Conservation (phyloP, 1,140 invertebrate genomes). For the Teleogryllus occipitalis region DNA sequence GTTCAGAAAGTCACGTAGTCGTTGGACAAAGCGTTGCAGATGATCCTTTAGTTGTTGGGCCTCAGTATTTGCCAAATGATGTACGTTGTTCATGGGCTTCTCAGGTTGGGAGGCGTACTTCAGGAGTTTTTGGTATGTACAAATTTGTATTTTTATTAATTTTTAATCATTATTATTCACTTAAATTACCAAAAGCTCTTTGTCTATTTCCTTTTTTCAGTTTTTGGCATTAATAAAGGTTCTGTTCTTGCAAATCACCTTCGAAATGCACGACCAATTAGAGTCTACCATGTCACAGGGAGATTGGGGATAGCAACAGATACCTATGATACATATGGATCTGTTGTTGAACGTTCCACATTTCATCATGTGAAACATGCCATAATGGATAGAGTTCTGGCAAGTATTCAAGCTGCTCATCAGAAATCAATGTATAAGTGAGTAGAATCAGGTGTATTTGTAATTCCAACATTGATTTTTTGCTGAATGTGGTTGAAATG, state of each 20-base stretch:
- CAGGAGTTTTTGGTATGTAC: constrained; percentile 59
- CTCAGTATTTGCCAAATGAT: constrained; percentile 57
- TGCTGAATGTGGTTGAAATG: too few species aligned
- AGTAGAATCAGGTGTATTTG: neutral
- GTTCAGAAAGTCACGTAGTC: constrained; percentile 42
- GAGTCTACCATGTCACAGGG: constrained; percentile 68
- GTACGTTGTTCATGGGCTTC: constrained; percentile 49
- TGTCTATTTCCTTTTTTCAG: constrained; percentile 34
- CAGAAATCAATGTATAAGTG: constrained; percentile 56
- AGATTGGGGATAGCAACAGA: constrained; percentile 70
- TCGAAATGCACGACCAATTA: constrained; percentile 45
- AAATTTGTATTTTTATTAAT: neutral
- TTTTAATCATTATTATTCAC: too few species aligned
- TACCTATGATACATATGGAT: constrained; percentile 61
- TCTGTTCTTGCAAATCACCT: constrained; percentile 44
- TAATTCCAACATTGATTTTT: constrained; percentile 6
- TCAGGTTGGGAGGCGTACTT: constrained; percentile 48
- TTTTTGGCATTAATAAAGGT: constrained; percentile 64
- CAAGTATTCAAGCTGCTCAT: constrained; percentile 69
- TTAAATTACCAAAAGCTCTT: neutral
- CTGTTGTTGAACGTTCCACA: constrained; percentile 59
- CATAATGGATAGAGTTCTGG: constrained; percentile 60
- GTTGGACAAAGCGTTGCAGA: constrained; percentile 56
- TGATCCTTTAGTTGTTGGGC: constrained; percentile 61
- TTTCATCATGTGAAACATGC: constrained; percentile 56